Evolutionary conservation across 2,888 invertebrate genomes (phyloP), one percentile per base, ranked within the genome.

Genomic region (Eueremaeus valkanovi): DNA sequence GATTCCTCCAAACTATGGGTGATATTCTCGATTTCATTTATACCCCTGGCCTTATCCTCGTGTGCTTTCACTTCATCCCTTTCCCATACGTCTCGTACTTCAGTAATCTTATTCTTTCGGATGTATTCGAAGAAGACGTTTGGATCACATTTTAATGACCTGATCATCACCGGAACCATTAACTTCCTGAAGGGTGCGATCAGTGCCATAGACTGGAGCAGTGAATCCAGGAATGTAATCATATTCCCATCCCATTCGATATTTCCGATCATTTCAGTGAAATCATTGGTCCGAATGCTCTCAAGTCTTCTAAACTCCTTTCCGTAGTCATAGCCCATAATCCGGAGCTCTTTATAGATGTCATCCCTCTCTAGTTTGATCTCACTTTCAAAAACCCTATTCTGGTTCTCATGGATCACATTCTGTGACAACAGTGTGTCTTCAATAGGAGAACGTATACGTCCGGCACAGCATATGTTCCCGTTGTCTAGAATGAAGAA

Each of bases 311-410:
- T 88, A 87, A 94, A 95, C 16, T 88, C 83, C 31, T 92, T 92
- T 33, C 85, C 84, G 82, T 94, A 95, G 82, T 93, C 91, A 84
- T 94, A 95, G 0, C 94, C 94, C 79, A 93, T 87, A 55, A 94
- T 86, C 74, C 90, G 87, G 75, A 95, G 85, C 83, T 93, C 93
- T 83, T 93, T 93, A 86, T 95, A 95, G 21, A 92, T 85, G 82
- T 94, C 93, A 72, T 80, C 76, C 5, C 79, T 78, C 18, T 78
- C 79, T 3, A 74, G 2, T 16, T 6, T 24, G 9, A 58, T n/a
- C 21, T 51, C 73, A n/a, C n/a, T n/a, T n/a, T 3, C 11, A 5
- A 1, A n/a, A 74, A 75, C 2, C 9, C 18, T 74, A 76, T 13
- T 3, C 45, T 16, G 68, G 63, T 55, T 18, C 2, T 45, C 45